Conservation (phyloP, 2,113 vertebrate genomes). For the Colossoma macropomum region DNA sequence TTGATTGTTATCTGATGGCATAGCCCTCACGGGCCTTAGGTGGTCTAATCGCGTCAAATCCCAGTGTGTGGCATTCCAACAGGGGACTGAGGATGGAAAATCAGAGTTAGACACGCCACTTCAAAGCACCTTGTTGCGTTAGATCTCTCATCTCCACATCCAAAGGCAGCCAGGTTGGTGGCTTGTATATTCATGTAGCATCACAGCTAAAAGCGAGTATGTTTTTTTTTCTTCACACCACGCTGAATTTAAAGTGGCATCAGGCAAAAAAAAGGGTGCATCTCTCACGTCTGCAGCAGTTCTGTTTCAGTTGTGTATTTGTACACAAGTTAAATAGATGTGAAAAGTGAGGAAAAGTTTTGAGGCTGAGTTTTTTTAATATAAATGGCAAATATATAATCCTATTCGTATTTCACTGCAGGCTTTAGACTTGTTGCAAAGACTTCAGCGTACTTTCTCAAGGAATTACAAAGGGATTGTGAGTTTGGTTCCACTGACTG, state of each 20-base stretch:
- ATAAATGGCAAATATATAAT: no score
- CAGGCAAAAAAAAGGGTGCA: not conserved
- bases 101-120: slow-evolving; percentile 23
- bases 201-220: slow-evolving; percentile 1
- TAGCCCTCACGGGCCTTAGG: slow-evolving; percentile 15
- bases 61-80: not conserved
- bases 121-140: slow-evolving; percentile 35
- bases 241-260: slow-evolving; percentile 2
- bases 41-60: slow-evolving; percentile 39
- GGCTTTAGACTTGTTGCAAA: not conserved
- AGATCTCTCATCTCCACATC: slow-evolving; percentile 23
- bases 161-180: slow-evolving; percentile 20
- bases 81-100: not conserved
- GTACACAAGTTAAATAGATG: not conserved
- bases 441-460: not conserved
- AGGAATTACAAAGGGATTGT: slow-evolving; percentile 14
- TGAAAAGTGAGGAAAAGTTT: not conserved
- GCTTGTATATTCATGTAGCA: slow-evolving; percentile 28
- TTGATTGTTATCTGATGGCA: slow-evolving; percentile 21
- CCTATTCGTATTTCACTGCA: no score
- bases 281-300: not conserved
- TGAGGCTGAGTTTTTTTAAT: no score
- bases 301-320: not conserved
- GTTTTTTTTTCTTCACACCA: not conserved
- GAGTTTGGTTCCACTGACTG: slow-evolving; percentile 7